Percentiles rank a stretch among this genome's conserved stretches.
Conservation (phyloP, 2,113 vertebrate genomes). For the Danionella cerebrum region DNA sequence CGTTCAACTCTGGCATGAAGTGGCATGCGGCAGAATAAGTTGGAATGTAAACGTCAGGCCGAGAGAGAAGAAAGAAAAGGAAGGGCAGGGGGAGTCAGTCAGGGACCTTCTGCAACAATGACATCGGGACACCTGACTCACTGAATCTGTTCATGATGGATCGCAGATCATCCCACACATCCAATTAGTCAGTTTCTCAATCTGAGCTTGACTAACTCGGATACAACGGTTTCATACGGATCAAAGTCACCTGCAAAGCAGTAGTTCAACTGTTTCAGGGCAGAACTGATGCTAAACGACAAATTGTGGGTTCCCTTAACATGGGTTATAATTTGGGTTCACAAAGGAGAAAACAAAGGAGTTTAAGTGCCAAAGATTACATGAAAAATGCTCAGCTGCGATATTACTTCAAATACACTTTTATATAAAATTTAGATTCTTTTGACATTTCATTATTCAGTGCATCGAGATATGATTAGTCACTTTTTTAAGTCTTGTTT, state of each 20-base stretch:
- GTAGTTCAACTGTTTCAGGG: no score
- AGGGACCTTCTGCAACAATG: slow-evolving; percentile 3
- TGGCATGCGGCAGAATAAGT: slow-evolving; percentile 57
- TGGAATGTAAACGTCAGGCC: slow-evolving; percentile 67
- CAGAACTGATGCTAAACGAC: no score
- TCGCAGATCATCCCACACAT: slow-evolving; percentile 13
- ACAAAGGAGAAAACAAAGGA: no score
- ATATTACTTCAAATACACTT: no score
- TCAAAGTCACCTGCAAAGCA: neutral
- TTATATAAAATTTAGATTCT: no score
- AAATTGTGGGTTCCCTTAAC: no score
- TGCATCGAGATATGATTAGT: no score
- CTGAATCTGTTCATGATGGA: neutral
- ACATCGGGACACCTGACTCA: slow-evolving; percentile 12
- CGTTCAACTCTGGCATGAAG: slow-evolving; percentile 28
- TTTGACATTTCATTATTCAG: no score
- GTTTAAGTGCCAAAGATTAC: no score
- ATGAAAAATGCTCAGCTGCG: no score
- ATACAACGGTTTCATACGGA: neutral
- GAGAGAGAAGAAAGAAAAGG: neutral
- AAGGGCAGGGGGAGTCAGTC: neutral
- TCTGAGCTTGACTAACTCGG: neutral
- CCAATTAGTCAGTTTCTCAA: neutral
- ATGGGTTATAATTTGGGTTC: no score
- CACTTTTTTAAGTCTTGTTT: no score